phyloP scores from a whole-genome alignment of 2,113 vertebrate species.

The Pseudopodoces humilis region DNA sequence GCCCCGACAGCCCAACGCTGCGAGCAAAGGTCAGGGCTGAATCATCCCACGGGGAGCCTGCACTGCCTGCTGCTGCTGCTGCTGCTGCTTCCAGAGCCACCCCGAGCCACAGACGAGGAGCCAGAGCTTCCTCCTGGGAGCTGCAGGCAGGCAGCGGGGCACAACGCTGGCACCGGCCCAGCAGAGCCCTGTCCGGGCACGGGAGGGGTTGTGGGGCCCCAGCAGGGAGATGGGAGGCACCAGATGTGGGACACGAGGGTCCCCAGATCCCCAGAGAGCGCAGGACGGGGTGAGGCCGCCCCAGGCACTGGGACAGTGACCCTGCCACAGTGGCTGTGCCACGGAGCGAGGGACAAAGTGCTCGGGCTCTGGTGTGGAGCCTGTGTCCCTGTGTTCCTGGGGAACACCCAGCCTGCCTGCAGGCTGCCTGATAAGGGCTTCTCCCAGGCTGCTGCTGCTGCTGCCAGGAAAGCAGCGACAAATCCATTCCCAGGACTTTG shows the following conservation, averaged over 20 bases:
- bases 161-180: neutral
- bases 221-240: neutral
- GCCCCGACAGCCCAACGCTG: neutral
- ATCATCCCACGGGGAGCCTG: neutral
- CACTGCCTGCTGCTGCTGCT: neutral
- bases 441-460: neutral
- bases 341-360: neutral
- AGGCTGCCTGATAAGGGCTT: neutral
- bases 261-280: neutral
- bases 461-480: neutral
- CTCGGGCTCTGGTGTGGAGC: neutral
- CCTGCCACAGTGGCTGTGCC: neutral
- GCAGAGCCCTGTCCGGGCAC: neutral
- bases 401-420: neutral
- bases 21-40: constrained; percentile 5
- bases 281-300: fast-evolving
- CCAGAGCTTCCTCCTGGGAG: neutral
- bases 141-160: neutral
- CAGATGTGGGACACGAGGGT: fast-evolving
- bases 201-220: too few species aligned
- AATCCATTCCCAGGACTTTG: neutral
- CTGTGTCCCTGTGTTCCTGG: neutral
- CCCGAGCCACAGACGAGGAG: neutral
- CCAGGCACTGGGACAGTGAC: neutral
- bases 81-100: fast-evolving